These are phyloP conservation scores for Hypothenemus hampei DNA, from an alignment of 1,140 invertebrate species.

Conservation along the genomic window DNA sequence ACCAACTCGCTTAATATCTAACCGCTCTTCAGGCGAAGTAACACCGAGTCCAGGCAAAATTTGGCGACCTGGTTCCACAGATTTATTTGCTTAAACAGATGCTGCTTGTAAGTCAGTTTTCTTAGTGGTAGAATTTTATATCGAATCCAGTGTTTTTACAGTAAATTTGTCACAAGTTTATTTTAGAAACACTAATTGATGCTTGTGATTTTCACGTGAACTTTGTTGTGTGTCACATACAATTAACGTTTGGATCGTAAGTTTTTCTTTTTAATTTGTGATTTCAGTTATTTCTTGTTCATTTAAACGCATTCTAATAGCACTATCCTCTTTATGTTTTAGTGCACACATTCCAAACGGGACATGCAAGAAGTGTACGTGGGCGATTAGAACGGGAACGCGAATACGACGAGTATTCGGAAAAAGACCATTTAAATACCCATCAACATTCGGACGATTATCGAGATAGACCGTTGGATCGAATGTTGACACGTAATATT, in stretches of 20 bases:
- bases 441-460: slow-evolving; percentile 40
- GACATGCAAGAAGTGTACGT: slow-evolving; percentile 36
- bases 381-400: slow-evolving; percentile 44
- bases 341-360: slow-evolving; percentile 42
- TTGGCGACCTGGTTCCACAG: slow-evolving; percentile 43
- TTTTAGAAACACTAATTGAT: too few relatives aligned
- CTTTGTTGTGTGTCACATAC: background rate
- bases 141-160: too few relatives aligned
- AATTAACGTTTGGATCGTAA: too few relatives aligned
- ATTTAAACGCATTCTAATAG: too few relatives aligned
- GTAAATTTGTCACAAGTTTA: too few relatives aligned
- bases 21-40: slow-evolving; percentile 32
- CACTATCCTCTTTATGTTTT: slow-evolving; percentile 28
- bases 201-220: background rate
- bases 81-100: slow-evolving; percentile 42
- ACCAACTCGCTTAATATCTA: slow-evolving; percentile 32
- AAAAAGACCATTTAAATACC: slow-evolving; percentile 37
- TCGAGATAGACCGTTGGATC: slow-evolving; percentile 33
- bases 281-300: too few relatives aligned
- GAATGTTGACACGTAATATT: slow-evolving; percentile 37
- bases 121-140: background rate
- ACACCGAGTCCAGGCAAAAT: slow-evolving; percentile 43
- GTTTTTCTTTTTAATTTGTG: too few relatives aligned
- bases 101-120: slow-evolving; percentile 7
- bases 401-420: slow-evolving; percentile 46